These are phyloP conservation scores for Dasyornis broadbenti DNA, from an alignment of 2,113 vertebrate genomes.

Conservation along the genomic window DNA sequence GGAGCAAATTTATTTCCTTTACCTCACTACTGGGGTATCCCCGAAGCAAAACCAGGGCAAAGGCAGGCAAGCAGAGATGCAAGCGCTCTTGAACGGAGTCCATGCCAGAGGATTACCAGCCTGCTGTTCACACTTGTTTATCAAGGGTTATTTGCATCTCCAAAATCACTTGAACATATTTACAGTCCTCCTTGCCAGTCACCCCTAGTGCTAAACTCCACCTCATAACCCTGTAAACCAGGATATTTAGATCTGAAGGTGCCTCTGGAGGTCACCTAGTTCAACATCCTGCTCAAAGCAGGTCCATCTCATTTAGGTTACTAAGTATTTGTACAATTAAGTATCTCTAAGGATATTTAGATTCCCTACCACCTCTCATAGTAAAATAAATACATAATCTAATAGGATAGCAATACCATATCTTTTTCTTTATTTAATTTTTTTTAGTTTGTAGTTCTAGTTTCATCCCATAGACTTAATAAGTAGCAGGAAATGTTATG, in stretches of 20 bases:
- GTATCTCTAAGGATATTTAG: background rate
- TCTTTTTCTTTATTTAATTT: fast-evolving
- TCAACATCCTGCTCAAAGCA: background rate
- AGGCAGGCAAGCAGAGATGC: background rate
- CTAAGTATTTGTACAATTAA: background rate
- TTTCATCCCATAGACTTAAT: background rate
- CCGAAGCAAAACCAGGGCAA: background rate
- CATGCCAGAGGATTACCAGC: background rate
- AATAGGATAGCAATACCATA: background rate
- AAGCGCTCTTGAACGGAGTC: too few species aligned
- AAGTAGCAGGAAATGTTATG: background rate
- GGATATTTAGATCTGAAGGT: background rate
- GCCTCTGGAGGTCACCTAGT: background rate
- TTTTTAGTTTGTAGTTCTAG: background rate
- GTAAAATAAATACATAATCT: background rate
- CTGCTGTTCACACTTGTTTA: background rate
- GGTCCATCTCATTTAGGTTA: background rate
- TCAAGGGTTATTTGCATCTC: background rate
- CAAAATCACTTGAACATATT: background rate
- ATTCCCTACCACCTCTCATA: background rate
- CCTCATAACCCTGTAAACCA: background rate
- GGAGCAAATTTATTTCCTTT: background rate
- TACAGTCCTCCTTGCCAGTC: background rate
- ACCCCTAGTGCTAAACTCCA: background rate
- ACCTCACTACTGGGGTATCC: background rate